These are phyloP conservation scores for Lacerta viridis DNA, from an alignment of 2,797 vertebrate species.

Conservation along the genomic window DNA sequence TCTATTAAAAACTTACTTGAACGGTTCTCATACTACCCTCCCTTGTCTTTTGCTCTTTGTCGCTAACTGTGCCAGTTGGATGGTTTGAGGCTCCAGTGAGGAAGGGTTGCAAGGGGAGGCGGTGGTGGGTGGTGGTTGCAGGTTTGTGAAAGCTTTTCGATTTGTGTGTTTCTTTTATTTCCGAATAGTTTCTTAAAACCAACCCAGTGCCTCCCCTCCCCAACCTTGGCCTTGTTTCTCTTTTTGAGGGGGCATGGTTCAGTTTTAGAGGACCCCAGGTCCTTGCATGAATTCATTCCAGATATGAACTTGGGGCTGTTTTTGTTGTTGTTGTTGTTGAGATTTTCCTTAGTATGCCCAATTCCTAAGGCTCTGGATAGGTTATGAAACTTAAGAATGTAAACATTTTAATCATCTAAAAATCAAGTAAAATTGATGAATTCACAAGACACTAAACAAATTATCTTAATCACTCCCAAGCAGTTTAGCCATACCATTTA, in stretches of 20 bases:
- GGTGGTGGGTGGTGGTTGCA: background rate
- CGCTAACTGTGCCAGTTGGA: constrained; percentile 29
- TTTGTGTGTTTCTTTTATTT: background rate
- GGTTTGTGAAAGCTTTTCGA: background rate
- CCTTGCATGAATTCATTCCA: background rate
- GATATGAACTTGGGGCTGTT: background rate
- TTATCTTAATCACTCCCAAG: background rate
- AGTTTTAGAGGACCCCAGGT: background rate
- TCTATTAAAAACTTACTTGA: constrained; percentile 91
- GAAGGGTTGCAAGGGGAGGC: background rate
- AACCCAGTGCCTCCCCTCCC: background rate
- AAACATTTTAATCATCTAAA: background rate
- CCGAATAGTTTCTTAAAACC: background rate
- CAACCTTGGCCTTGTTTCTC: background rate
- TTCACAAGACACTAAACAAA: background rate
- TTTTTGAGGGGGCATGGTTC: background rate
- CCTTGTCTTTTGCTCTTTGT: constrained; percentile 79
- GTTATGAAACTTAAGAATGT: background rate
- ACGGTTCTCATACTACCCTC: constrained; percentile 83
- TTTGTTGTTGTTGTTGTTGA: background rate
- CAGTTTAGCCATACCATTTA: background rate
- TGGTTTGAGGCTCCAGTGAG: background rate
- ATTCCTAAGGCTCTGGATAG: no score
- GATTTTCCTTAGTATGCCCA: background rate
- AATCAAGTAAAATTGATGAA: background rate